Conservation (phyloP, 1,140 invertebrate genomes). For the Berghia stephanieae region DNA sequence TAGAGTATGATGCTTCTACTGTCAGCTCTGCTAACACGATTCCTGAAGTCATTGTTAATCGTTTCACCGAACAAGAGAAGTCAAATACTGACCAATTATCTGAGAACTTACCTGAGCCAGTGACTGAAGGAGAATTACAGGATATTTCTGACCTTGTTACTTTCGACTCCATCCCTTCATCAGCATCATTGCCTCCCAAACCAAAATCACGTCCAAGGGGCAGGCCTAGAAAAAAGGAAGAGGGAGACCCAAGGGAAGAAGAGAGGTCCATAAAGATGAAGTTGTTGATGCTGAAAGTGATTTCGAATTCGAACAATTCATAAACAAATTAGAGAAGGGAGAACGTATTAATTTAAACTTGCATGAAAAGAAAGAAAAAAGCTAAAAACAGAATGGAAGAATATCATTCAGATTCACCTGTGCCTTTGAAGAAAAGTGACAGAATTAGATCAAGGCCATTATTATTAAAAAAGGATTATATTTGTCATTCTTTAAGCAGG, state of each 20-base stretch:
- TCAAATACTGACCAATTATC: neutral
- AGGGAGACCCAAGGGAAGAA: slow-evolving; percentile 23
- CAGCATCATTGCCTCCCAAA: neutral
- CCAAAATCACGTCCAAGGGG: neutral
- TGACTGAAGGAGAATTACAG: slow-evolving; percentile 17
- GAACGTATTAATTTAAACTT: slow-evolving; percentile 13
- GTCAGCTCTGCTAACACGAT: neutral
- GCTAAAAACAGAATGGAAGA: neutral
- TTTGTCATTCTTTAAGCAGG: slow-evolving; percentile 37
- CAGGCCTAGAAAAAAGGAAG: slow-evolving; percentile 33
- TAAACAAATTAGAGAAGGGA: slow-evolving; percentile 24
- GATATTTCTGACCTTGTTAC: slow-evolving; percentile 27
- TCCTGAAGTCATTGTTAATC: too few species aligned
- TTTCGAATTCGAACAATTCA: slow-evolving; percentile 23
- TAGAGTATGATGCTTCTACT: neutral
- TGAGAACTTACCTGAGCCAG: neutral
- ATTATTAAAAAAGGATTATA: slow-evolving; percentile 34
- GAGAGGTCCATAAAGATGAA: slow-evolving; percentile 27
- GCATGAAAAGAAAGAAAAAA: neutral
- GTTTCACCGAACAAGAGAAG: neutral
- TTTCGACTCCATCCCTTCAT: slow-evolving; percentile 9
- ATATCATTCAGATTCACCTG: slow-evolving; percentile 6
- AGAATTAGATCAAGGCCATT: slow-evolving; percentile 36
- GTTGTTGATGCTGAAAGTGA: slow-evolving; percentile 34
- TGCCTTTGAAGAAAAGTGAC: slow-evolving; percentile 27